Base-by-base conservation (phyloP, 92 coral and sea anemone genomes). In the Porites divaricata region DNA sequence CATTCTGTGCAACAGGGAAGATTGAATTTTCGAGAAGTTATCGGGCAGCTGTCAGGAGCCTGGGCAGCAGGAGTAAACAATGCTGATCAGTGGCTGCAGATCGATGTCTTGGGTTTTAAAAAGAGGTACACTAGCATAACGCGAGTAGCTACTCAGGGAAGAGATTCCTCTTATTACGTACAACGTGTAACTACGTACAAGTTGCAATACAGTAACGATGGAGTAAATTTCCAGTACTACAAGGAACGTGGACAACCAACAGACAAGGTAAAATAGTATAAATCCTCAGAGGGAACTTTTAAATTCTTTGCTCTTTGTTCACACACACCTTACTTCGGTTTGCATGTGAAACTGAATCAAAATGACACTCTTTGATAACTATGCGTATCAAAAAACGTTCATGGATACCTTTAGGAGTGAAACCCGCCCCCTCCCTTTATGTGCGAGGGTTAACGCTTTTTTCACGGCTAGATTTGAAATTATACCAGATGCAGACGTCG, bases 91-190 rank as follows among this genome's bases (percentile, higher is more conserved):
- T 76, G 80, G 80, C 69, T 76, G 2, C 80, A 76, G 67, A 59
- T 76, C 35, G 56, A 76, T 53, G 59, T 72, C 58, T 23, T 76
- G 24, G 56, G 67, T 24, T 22, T 19, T 1, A 25, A 13, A 8
- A 51, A 22, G 50, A 72, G 21, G 35, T n/a, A 58, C 16, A 59
- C 24, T 6, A 59, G 17, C 41, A 54, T 76, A 57, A 76, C 80
- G 41, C 68, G 80, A 8, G 68, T 76, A 76, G 68, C 80, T 12
- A 76, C 80, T 0, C 80, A 76, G n/a, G 80, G 80, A 58, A 76
- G 80, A 10, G 51, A 45, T 16, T 10, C 9, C 6, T 53, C 54
- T 8, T 0, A 16, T 16, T 0, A 24, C 56, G 9, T 21, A 5
- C 80, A 76, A 23, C n/a, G 70, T 53, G 56, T 76, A 59, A 59